These are phyloP conservation scores for Laupala kohalensis DNA, from an alignment of 1,140 invertebrate genomes.

Conservation along the genomic window DNA sequence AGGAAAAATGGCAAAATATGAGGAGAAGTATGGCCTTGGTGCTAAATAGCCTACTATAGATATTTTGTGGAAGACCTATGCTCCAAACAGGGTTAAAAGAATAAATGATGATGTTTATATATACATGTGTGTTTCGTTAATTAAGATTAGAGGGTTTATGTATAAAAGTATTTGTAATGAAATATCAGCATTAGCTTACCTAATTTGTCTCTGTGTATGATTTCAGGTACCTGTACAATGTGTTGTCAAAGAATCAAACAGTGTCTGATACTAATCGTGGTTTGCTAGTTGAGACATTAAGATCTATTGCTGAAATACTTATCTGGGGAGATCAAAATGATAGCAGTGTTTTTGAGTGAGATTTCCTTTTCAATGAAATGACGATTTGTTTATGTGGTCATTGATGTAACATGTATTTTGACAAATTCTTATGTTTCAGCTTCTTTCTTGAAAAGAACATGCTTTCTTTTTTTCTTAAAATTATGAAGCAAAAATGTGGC, in stretches of 20 bases:
- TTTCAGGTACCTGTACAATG: slow-evolving; percentile 78
- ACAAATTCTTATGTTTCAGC: slow-evolving; percentile 42
- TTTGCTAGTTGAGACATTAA: slow-evolving; percentile 88
- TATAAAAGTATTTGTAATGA: too few relatives aligned
- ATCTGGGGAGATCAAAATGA: slow-evolving; percentile 99
- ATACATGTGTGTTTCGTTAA: too few relatives aligned
- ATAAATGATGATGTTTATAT: too few relatives aligned
- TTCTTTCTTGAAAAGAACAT: slow-evolving; percentile 99
- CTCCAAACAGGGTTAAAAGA: too few relatives aligned
- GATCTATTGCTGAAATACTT: slow-evolving; percentile 96
- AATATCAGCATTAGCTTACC: not conserved
- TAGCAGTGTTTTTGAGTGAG: slow-evolving; percentile 97
- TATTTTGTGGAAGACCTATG: too few relatives aligned
- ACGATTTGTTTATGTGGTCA: too few relatives aligned
- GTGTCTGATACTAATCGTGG: slow-evolving; percentile 91
- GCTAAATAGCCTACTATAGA: too few relatives aligned
- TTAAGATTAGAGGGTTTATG: too few relatives aligned
- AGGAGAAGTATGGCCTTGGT: too few relatives aligned
- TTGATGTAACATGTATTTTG: too few relatives aligned
- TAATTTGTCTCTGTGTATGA: slow-evolving; percentile 11
- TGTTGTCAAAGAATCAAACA: slow-evolving; percentile 91
- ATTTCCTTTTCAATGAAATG: slow-evolving; percentile 24
- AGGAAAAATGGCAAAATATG: too few relatives aligned
- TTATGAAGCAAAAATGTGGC: slow-evolving; percentile 95
- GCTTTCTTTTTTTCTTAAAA: slow-evolving; percentile 93